Evolutionary conservation across 2,797 vertebrate species (phyloP).

Genomic region (Catostomus latipinnis): DNA sequence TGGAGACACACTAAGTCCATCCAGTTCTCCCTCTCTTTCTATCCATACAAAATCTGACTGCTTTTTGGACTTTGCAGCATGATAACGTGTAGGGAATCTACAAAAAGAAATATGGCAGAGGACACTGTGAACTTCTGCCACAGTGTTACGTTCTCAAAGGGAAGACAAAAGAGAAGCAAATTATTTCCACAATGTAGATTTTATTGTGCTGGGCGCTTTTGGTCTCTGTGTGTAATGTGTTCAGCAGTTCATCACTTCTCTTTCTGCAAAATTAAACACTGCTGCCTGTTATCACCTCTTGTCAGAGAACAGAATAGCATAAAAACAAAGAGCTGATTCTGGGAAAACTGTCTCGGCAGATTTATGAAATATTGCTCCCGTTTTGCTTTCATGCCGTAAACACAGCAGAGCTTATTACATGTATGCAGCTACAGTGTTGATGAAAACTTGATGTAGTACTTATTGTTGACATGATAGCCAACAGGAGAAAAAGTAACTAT

Average conservation of each 20-base stretch:
- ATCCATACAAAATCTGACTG: constrained; percentile 4
- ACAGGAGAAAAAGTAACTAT: no score
- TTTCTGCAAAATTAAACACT: constrained; percentile 61
- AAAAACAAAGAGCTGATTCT: constrained; percentile 53
- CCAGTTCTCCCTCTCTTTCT: constrained; percentile 1
- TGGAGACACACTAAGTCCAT: constrained; percentile 35
- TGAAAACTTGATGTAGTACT: no score
- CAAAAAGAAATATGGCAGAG: constrained; percentile 53
- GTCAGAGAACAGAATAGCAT: constrained; percentile 51
- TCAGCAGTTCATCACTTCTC: constrained; percentile 59
- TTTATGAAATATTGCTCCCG: constrained; percentile 40
- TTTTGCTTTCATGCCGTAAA: constrained; percentile 32
- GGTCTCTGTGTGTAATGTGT: constrained; percentile 55
- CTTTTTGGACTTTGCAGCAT: background rate
- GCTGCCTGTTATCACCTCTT: constrained; percentile 47
- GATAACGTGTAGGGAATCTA: constrained; percentile 52
- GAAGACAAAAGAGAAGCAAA: constrained; percentile 62
- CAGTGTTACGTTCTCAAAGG: constrained; percentile 20
- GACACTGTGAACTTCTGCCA: constrained; percentile 25
- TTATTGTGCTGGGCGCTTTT: constrained; percentile 43
- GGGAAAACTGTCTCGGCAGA: constrained; percentile 31
- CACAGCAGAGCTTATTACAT: background rate
- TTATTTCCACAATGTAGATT: constrained; percentile 64
- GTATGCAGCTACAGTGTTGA: no score
- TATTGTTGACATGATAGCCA: no score